Evolutionary conservation across 1,140 invertebrate species (phyloP).

Genomic region (Amphibalanus amphitrite): DNA sequence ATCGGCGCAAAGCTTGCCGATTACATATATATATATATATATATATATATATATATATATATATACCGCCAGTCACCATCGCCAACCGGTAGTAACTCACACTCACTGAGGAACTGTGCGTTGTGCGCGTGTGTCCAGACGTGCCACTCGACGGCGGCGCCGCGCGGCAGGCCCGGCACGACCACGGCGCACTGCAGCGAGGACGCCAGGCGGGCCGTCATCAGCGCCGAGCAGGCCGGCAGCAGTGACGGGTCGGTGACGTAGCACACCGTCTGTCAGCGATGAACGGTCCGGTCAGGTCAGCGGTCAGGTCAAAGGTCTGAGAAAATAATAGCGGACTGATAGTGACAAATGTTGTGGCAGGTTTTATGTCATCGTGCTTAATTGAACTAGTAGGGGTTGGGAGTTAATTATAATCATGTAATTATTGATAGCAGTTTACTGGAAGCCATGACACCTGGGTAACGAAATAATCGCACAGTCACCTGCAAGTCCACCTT

Average conservation of each 20-base stretch:
- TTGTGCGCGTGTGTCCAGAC: slow-evolving; percentile 73
- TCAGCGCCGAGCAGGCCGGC: slow-evolving; percentile 46
- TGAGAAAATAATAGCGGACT: slow-evolving; percentile 1
- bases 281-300: neutral
- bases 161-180: slow-evolving; percentile 53
- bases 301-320: slow-evolving; percentile 5
- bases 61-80: no score
- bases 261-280: slow-evolving; percentile 53
- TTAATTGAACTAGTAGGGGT: no score
- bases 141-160: slow-evolving; percentile 77
- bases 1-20: no score
- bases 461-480: no score
- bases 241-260: slow-evolving; percentile 49
- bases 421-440: no score
- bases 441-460: no score
- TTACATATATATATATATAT: no score
- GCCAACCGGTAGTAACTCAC: no score
- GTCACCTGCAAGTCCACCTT: no score
- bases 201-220: slow-evolving; percentile 54
- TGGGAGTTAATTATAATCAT: no score
- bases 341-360: slow-evolving; percentile 1
- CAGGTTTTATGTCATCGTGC: no score
- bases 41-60: no score
- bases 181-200: slow-evolving; percentile 53
- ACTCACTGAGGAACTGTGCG: slow-evolving; percentile 66